These are phyloP conservation scores for Tokudaia muenninki DNA, from an alignment of 2,797 vertebrate species.

Conservation along the genomic window DNA sequence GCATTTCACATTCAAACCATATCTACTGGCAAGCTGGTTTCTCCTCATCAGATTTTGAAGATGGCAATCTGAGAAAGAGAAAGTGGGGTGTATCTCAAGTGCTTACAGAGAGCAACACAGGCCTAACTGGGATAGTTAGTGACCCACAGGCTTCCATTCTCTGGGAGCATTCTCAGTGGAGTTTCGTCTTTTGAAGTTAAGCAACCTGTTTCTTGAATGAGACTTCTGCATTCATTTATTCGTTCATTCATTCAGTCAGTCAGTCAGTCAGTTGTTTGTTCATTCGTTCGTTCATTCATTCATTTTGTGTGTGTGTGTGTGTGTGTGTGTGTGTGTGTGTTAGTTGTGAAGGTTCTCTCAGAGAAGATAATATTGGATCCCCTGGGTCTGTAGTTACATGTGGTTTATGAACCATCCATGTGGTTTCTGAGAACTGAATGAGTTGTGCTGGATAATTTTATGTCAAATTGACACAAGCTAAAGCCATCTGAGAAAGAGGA, in stretches of 20 bases:
- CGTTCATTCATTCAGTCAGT: background rate
- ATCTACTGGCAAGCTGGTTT: background rate
- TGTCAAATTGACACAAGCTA: background rate
- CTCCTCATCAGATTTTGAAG: background rate
- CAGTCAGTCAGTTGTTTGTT: no score
- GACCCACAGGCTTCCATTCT: background rate
- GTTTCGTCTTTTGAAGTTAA: background rate
- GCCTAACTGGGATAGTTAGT: background rate
- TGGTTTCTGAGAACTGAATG: background rate
- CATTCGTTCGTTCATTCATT: background rate
- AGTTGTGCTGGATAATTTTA: background rate
- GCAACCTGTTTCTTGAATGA: background rate
- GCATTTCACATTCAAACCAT: background rate
- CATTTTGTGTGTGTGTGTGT: no score
- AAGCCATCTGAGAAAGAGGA: background rate
- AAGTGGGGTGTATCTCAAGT: fast-evolving
- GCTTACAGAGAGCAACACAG: fast-evolving
- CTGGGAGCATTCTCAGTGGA: background rate
- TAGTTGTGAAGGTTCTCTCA: background rate
- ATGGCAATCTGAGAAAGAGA: background rate
- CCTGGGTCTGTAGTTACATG: no score
- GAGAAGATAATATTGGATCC: background rate
- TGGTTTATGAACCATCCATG: background rate
- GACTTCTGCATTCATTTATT: background rate
- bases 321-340: background rate